phyloP scores from a whole-genome alignment of 2,888 invertebrate genomes.

The Orchesella flavescens region DNA sequence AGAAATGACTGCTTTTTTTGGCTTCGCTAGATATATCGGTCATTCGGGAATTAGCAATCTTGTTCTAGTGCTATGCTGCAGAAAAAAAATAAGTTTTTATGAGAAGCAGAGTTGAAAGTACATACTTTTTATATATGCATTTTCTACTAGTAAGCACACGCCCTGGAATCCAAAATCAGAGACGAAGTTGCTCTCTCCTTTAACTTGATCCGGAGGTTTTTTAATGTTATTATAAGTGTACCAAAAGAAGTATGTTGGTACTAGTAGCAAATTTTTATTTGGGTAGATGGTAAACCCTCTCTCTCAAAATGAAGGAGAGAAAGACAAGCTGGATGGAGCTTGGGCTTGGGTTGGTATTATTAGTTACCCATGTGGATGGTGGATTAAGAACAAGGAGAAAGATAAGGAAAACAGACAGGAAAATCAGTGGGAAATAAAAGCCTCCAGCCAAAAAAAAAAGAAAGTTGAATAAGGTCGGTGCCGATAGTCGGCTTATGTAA shows the following conservation, averaged over 20 bases:
- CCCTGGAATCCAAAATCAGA: conserved; percentile 47
- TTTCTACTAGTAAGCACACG: no score
- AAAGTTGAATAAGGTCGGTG: conserved; percentile 22
- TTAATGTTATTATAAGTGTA: conserved; percentile 56
- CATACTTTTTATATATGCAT: no score
- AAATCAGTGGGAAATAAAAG: conserved; percentile 57
- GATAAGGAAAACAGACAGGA: conserved; percentile 36
- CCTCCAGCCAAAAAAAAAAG: conserved; percentile 45
- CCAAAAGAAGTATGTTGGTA: not conserved
- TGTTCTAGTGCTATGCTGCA: not conserved
- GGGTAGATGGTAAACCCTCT: no score
- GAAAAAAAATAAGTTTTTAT: conserved; percentile 51
- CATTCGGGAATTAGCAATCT: conserved; percentile 59
- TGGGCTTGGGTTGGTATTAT: not conserved
- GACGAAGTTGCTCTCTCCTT: conserved; percentile 30
- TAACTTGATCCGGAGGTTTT: conserved; percentile 39
- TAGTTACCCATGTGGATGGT: conserved; percentile 3
- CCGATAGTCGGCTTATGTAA: not conserved
- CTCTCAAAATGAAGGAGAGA: no score
- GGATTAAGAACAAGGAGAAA: conserved; percentile 6
- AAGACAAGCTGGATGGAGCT: no score
- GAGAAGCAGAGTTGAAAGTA: conserved; percentile 42
- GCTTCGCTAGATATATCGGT: conserved; percentile 37
- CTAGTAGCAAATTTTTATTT: not conserved
- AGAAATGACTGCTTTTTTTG: not conserved